Evolutionary conservation across 2,888 invertebrate species (phyloP), one percentile per base, ranked within the genome.

Genomic region (Drosophila kanekoi): DNA sequence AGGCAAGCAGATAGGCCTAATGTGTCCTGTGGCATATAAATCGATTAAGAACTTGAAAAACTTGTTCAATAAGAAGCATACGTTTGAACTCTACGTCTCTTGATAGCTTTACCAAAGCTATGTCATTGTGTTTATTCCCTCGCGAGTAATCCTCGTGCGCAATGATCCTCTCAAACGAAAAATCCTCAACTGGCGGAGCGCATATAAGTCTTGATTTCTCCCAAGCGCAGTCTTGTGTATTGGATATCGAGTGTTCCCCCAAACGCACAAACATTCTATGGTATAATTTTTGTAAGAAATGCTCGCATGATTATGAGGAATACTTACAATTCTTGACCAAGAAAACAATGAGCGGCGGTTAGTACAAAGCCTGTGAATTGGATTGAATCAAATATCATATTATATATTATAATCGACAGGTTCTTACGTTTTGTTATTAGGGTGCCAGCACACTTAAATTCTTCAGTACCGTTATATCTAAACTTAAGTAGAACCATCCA

Each of bases 291-390:
- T 28, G 5, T 8, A 18, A 16, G 6, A 40, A 41, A 41, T 10
- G 18, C 9, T 4, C 2, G 5, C 23, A 10, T 5, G n/a, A 14
- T 14, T 4, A 9, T 35, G 3, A 0, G 0, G 4, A 6, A 11
- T 43, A 72, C 70, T 70, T 33, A 75, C 73, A 63, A 20, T 1
- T 20, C 0, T 0, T 3, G 5, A 2, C 10, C 3, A 1, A 1
- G 1, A 8, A 74, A 23, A n/a, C 75, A 75, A 53, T 75, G 74
- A 0, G 75, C 75, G 16, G 75, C 75, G 0, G 74, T 74, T n/a
- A 75, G 23, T 3, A 75, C 49, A 35, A 47, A 71, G 1, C 71
- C 74, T 75, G 1, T 11, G 0, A 38, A 41, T 32, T 6, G 4
- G 1, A 32, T 23, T 48, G 0, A 10, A 20, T 32, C 28, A 3